Base-by-base conservation (phyloP, 2,797 vertebrate species). In the Dendrocincla tyrannina region DNA sequence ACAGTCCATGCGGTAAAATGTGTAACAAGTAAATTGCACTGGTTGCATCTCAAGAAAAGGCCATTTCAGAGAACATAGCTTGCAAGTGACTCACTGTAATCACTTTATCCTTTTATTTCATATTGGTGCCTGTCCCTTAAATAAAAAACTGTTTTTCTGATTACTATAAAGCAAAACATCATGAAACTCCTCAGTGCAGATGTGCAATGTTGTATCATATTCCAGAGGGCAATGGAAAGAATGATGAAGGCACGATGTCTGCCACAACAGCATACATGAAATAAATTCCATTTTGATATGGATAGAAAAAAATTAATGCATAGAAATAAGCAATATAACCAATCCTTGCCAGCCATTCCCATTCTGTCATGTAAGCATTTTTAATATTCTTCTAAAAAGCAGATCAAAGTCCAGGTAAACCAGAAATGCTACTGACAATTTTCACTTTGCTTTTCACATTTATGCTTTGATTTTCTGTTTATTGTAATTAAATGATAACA, bases 401-500 rank as follows among this genome's bases (percentile, higher is more conserved):
- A 69, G 44, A 20, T 62, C 37, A 62, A 94, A 82, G 35, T 49
- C 30, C 30, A 69, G 59, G 64, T 60, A 62, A 77, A 52, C 25
- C 32, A 79, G 62, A 82, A 91, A 86, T 27, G 16, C 42, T 91
- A 44, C 32, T 67, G 79, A 77, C 35, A 64, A 55, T 80, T 85
- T 85, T 68, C 16, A 83, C 13, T 81, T 88, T 87, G 30, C 30
- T 80, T 83, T 85, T 68, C 16, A 83, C 13, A 76, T 89, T 88
- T 53, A 53, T 44, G 23, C 79, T 92, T 78, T 81, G 94, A 93
- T 83, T 89, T 96, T 89, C 84, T 76, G 53, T 91, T 97, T 83
- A 82, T 84, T 96, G 50, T 74, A 97, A 95, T 95, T 94, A 97
- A 95, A 52, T 32, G 93, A 96, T 96, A 96, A 95, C 59, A 95